A percentile compares a stretch with the other conserved stretches of the same genome.
phyloP scores from a whole-genome alignment of 2,888 invertebrate species.

The Ectemnius continuus region DNA sequence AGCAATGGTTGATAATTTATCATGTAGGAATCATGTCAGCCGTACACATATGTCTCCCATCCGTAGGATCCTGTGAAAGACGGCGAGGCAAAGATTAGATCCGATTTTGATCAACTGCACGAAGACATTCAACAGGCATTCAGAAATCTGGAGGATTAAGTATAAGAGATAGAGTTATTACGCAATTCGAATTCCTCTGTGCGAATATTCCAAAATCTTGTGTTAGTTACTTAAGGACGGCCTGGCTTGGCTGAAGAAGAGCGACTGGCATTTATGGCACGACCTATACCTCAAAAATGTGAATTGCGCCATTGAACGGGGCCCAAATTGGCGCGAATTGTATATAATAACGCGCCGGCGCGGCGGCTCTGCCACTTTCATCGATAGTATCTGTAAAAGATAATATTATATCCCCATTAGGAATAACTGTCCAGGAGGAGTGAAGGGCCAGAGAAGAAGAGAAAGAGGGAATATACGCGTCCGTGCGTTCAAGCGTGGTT shows the following conservation, averaged over 20 bases:
- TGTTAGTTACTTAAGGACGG: slow-evolving; percentile 62
- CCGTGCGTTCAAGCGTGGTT: no score
- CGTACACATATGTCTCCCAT: not conserved
- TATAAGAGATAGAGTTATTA: slow-evolving; percentile 41
- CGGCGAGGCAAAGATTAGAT: slow-evolving; percentile 97
- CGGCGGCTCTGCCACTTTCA: slow-evolving; percentile 36
- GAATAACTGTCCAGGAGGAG: slow-evolving; percentile 6
- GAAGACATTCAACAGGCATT: slow-evolving; percentile 99
- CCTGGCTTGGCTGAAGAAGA: slow-evolving; percentile 40
- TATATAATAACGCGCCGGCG: slow-evolving; percentile 43
- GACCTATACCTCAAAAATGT: slow-evolving; percentile 24
- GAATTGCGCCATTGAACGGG: slow-evolving; percentile 29
- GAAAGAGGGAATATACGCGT: no score
- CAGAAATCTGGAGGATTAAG: slow-evolving; percentile 98
- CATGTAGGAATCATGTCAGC: no score
- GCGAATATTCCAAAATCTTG: slow-evolving; percentile 46
- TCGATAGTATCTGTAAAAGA: slow-evolving; percentile 36
- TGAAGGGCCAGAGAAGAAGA: slow-evolving; percentile 16
- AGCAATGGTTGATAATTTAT: not conserved
- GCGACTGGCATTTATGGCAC: slow-evolving; percentile 20
- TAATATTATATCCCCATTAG: slow-evolving; percentile 22
- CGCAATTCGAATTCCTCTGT: slow-evolving; percentile 44
- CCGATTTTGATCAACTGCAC: slow-evolving; percentile 96
- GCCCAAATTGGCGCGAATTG: slow-evolving; percentile 35
- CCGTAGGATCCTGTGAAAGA: slow-evolving; percentile 97